Conservation (phyloP, 2,797 vertebrate genomes). For the Chromobotia macracanthus region DNA sequence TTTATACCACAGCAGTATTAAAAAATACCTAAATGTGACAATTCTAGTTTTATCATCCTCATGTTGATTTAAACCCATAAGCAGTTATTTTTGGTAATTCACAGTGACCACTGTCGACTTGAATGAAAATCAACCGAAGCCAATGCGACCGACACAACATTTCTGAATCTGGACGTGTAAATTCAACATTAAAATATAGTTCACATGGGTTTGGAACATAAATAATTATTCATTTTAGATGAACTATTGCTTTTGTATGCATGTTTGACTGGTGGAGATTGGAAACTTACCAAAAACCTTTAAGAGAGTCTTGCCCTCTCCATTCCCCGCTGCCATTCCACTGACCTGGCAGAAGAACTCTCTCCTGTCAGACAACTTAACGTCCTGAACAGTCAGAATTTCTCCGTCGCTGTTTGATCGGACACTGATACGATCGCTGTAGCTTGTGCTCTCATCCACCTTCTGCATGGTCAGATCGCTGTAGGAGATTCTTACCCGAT, state of each 20-base stretch:
- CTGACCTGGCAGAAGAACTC: conserved; percentile 85
- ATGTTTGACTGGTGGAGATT: too few relatives aligned
- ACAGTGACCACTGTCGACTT: background rate
- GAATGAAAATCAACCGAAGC: background rate
- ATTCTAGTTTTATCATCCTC: background rate
- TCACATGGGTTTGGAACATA: background rate
- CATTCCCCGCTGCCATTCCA: conserved; percentile 65
- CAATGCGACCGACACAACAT: background rate
- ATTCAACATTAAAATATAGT: background rate
- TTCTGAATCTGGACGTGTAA: background rate
- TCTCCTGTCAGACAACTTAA: conserved; percentile 76
- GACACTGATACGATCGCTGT: conserved; percentile 76
- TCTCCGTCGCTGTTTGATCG: conserved; percentile 57
- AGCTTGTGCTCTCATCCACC: conserved; percentile 70
- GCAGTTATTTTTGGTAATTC: background rate
- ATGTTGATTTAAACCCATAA: background rate
- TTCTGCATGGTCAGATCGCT: conserved; percentile 60
- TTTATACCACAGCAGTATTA: background rate
- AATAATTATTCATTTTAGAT: background rate
- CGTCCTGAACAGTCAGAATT: conserved; percentile 72
- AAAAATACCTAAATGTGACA: too few relatives aligned
- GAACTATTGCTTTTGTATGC: background rate
- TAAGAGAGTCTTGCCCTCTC: conserved; percentile 78
- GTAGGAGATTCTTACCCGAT: conserved; percentile 74
- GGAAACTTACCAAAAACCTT: conserved; percentile 82